Evolutionary conservation across 2,113 vertebrate species (phyloP).

Genomic region (Oreotragus oreotragus): DNA sequence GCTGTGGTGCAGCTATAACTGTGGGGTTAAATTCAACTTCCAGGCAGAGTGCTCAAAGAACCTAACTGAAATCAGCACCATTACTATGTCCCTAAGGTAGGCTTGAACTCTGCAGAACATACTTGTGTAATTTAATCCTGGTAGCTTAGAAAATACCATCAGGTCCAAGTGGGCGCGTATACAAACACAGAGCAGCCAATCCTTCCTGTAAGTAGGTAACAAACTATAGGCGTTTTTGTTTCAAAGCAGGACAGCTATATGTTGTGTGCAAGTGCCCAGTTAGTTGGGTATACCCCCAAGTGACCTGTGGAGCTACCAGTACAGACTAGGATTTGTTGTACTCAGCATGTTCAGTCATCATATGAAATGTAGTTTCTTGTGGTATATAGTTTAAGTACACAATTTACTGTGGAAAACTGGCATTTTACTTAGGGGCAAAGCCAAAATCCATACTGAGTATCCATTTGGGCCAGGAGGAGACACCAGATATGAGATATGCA

Average conservation of each 20-base stretch:
- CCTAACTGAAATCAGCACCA: not conserved
- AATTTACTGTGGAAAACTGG: constrained; percentile 23
- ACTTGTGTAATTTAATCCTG: not conserved
- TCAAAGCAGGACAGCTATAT: not conserved
- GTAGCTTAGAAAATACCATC: not conserved
- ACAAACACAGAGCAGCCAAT: not conserved
- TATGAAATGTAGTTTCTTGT: not conserved
- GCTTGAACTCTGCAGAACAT: not conserved
- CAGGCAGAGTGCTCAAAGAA: not conserved
- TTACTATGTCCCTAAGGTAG: not conserved
- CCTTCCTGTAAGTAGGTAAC: not conserved
- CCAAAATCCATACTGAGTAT: constrained; percentile 41
- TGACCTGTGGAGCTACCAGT: not conserved
- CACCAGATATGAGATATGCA: not conserved
- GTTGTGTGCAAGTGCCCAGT: not conserved
- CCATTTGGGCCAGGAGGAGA: not conserved
- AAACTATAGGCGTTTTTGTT: not conserved
- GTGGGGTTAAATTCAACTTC: not conserved
- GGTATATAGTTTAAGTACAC: not conserved
- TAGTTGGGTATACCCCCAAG: not conserved
- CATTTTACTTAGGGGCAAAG: constrained; percentile 43
- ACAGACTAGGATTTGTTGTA: not conserved
- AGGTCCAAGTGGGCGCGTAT: not conserved
- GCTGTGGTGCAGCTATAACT: not conserved
- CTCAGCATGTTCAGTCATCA: not conserved